A percentile compares a stretch with the other conserved stretches of the same genome.
Conservation (phyloP, 2,113 vertebrate species). For the Bufo bufo region DNA sequence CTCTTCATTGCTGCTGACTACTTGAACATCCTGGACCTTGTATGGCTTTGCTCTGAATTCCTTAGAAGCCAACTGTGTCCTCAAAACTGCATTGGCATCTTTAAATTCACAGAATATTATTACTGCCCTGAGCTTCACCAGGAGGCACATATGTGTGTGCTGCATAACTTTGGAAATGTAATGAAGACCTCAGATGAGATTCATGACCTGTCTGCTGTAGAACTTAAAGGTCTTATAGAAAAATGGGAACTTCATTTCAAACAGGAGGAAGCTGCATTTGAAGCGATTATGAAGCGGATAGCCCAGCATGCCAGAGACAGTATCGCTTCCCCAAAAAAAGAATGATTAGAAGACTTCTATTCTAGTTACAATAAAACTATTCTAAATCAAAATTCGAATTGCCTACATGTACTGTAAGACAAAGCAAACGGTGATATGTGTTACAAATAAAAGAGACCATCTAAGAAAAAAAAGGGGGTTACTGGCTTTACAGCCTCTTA, state of each 20-base stretch:
- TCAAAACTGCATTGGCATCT: conserved; percentile 81
- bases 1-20: conserved; percentile 76
- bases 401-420: too few species aligned
- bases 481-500: background rate
- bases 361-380: background rate
- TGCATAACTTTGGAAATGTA: conserved; percentile 79
- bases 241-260: conserved; percentile 77
- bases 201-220: conserved; percentile 71
- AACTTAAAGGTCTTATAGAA: conserved; percentile 75
- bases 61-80: conserved; percentile 71
- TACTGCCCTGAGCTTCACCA: conserved; percentile 66
- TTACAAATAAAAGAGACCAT: too few species aligned
- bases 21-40: conserved; percentile 71
- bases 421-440: too few species aligned
- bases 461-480: too few species aligned
- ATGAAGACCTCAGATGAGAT: conserved; percentile 73
- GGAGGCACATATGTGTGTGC: conserved; percentile 75
- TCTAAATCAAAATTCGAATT: background rate
- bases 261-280: conserved; percentile 73
- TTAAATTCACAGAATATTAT: conserved; percentile 73
- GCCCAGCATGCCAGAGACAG: conserved; percentile 67
- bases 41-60: conserved; percentile 75
- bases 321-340: conserved; percentile 59
- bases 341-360: background rate
- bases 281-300: conserved; percentile 78